Percentiles rank a stretch among this genome's conserved stretches.
These are phyloP conservation scores for Carassius carassius DNA, from an alignment of 2,113 vertebrate genomes.

Conservation along the genomic window DNA sequence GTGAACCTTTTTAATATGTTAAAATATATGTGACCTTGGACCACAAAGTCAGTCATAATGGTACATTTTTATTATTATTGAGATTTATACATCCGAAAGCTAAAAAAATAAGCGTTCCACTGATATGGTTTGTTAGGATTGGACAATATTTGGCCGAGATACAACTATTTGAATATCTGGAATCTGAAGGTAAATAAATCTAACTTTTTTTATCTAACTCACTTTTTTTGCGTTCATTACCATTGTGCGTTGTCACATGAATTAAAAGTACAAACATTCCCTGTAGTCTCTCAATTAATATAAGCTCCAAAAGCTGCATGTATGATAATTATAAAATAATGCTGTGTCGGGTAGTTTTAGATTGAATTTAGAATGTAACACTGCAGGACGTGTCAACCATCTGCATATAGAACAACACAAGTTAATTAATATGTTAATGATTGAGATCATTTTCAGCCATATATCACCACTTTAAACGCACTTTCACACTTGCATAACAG, in stretches of 20 bases:
- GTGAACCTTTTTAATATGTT: background rate
- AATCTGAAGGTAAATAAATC: too few species aligned
- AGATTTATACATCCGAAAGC: too few species aligned
- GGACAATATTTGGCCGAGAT: too few species aligned
- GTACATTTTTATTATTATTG: too few species aligned
- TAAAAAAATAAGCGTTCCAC: too few species aligned
- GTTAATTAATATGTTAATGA: background rate
- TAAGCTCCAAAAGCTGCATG: background rate
- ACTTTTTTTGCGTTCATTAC: background rate
- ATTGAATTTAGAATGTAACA: background rate
- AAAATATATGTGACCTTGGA: too few species aligned
- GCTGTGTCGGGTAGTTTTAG: background rate
- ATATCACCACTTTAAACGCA: constrained; percentile 4
- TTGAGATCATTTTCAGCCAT: background rate
- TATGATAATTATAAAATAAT: background rate
- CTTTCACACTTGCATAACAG: constrained; percentile 28
- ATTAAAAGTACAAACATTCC: background rate
- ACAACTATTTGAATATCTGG: too few species aligned
- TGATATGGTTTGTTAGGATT: too few species aligned
- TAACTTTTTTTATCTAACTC: too few species aligned
- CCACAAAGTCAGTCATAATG: too few species aligned
- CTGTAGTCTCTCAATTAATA: background rate
- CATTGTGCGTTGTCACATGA: background rate
- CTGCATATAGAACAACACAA: background rate
- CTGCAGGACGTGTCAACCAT: background rate